These are phyloP conservation scores for Netelia fuscicornis DNA, from an alignment of 2,888 invertebrate genomes.

Conservation along the genomic window DNA sequence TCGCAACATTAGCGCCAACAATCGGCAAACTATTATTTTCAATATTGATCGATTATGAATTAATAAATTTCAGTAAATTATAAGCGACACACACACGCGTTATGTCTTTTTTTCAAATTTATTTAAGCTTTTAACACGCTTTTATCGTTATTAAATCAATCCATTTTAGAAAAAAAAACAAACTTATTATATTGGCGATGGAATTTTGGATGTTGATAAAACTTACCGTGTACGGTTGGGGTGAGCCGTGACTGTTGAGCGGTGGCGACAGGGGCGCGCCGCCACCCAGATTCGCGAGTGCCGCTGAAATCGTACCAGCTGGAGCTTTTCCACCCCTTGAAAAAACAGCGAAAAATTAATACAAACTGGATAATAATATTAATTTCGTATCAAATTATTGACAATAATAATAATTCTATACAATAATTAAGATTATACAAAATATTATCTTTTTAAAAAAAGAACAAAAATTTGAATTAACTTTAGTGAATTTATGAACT, in stretches of 20 bases:
- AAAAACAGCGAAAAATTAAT: slow-evolving; percentile 72
- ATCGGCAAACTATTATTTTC: background rate
- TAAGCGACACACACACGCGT: slow-evolving; percentile 68
- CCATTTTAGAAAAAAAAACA: background rate
- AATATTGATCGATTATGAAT: slow-evolving; percentile 18
- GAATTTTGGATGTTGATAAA: background rate
- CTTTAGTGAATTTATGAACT: slow-evolving; percentile 84
- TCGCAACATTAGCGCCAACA: background rate
- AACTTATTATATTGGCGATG: background rate
- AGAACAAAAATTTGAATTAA: background rate
- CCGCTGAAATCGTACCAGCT: slow-evolving; percentile 91
- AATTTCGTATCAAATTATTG: slow-evolving; percentile 53
- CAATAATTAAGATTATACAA: background rate
- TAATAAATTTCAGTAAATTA: background rate
- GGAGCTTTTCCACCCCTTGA: slow-evolving; percentile 90
- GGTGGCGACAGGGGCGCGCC: slow-evolving; percentile 88
- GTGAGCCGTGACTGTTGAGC: slow-evolving; percentile 85
- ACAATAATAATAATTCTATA: slow-evolving; percentile 25
- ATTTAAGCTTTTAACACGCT: slow-evolving; percentile 52
- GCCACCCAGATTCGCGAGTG: slow-evolving; percentile 85
- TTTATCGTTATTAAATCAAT: slow-evolving; percentile 37
- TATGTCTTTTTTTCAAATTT: slow-evolving; percentile 43
- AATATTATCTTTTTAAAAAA: background rate
- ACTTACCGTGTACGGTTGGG: slow-evolving; percentile 90
- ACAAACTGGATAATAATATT: background rate